Conservation (phyloP, 2,888 invertebrate species). For the Brachyopa scutellaris region DNA sequence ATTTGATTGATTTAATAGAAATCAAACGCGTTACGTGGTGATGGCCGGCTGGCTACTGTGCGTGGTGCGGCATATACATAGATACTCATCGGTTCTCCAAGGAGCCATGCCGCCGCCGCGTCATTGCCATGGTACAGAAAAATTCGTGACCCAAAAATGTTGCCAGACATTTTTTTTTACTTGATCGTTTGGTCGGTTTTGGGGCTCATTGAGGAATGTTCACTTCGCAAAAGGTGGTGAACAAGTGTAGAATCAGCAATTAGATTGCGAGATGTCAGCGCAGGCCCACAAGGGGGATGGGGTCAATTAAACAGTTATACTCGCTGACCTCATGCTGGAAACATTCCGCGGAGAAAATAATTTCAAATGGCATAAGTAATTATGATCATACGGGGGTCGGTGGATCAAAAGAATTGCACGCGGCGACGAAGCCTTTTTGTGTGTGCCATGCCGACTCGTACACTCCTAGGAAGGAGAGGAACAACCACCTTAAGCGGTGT, state of each 20-base stretch:
- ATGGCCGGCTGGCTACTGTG: slow-evolving; percentile 65
- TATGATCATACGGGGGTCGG: slow-evolving; percentile 59
- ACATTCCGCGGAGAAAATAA: slow-evolving; percentile 49
- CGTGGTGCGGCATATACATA: neutral
- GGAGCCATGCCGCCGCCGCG: slow-evolving; percentile 27
- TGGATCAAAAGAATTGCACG: slow-evolving; percentile 55
- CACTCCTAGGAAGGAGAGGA: slow-evolving; percentile 29
- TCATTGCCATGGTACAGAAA: slow-evolving; percentile 7
- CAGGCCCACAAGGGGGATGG: slow-evolving; percentile 6
- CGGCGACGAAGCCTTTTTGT: slow-evolving; percentile 19
- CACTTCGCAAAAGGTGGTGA: slow-evolving; percentile 52
- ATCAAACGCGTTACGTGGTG: slow-evolving; percentile 71
- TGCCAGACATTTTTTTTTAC: neutral
- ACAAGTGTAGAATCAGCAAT: slow-evolving; percentile 71
- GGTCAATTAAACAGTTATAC: slow-evolving; percentile 69
- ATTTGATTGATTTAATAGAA: slow-evolving; percentile 73
- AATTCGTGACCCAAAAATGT: slow-evolving; percentile 67
- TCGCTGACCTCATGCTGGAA: slow-evolving; percentile 54
- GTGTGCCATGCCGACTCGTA: slow-evolving; percentile 11
- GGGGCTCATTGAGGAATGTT: slow-evolving; percentile 38
- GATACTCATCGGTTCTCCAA: neutral
- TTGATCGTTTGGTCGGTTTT: neutral
- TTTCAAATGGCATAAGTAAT: slow-evolving; percentile 68
- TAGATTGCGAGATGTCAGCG: slow-evolving; percentile 57
- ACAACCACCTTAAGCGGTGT: neutral